Base-by-base conservation (phyloP, 2,797 vertebrate genomes). In the Pogoniulus pusillus region DNA sequence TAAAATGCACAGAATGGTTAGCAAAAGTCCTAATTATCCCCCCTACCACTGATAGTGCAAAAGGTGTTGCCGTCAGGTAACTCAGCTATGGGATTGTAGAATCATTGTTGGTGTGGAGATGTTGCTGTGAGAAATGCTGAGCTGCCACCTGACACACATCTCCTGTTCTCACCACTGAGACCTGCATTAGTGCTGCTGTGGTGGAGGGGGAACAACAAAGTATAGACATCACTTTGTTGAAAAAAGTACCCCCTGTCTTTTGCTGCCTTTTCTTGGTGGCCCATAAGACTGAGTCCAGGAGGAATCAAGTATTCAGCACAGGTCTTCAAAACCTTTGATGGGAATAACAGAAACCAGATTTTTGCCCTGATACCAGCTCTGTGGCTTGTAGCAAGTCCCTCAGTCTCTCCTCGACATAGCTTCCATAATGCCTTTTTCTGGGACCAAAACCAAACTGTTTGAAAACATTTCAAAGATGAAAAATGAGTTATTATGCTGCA, bases 11-110 rank as follows among this genome's bases (percentile, higher is more conserved):
- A 82, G 91, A 95, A 96, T 96, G 95, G 96, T 97, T 97, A 97
- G 93, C 96, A 95, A 95, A 87, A 95, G 82, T 93, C 94, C 95
- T 96, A 97, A 97, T 98, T 97, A 98, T 96, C 88, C 82, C 73
- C 73, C 84, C n/a, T 95, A 92, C 95, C 93, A 96, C 79, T 70
- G 90, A 94, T 96, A 96, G 88, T 91, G 93, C 94, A 94, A 93
- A 90, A 96, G 89, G 85, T 91, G 39, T 95, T 29, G 1, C 91
- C 77, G 49, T 81, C 58, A 9, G 87, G 91, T 93, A 95, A 86
- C 19, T 60, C 47, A 32, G 94, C 94, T 80, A 66, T 37, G 30
- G 91, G 94, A n/a, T 17, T 70, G 77, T 80, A 91, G 87, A 85
- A 88, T 93, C 96, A 89, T 80, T 82, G 16, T 91, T 94, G 85